These are phyloP conservation scores for Campylorhamphus procurvoides DNA, from an alignment of 2,113 vertebrate species.

Conservation along the genomic window DNA sequence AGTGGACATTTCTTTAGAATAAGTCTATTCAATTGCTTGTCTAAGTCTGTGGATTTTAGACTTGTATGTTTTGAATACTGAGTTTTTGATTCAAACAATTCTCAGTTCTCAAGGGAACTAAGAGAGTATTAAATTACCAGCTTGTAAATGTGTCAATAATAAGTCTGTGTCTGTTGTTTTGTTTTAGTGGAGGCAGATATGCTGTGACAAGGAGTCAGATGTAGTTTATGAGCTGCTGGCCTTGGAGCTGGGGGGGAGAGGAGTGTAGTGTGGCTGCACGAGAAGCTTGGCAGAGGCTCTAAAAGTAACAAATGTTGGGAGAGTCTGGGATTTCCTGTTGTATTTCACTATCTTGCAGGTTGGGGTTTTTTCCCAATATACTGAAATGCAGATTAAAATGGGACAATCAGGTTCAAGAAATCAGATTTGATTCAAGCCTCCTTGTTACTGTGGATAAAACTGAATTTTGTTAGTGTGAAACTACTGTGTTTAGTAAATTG, in stretches of 20 bases:
- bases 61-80: neutral
- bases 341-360: neutral
- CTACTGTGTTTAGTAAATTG: neutral
- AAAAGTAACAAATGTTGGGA: neutral
- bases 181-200: neutral
- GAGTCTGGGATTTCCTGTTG: neutral
- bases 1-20: neutral
- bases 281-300: neutral
- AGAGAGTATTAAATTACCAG: neutral
- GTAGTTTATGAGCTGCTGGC: neutral
- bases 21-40: neutral
- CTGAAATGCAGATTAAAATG: neutral
- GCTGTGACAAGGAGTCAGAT: accelerated
- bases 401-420: neutral
- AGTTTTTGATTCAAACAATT: neutral
- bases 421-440: neutral
- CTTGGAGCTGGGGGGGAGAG: neutral
- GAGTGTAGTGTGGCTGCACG: accelerated
- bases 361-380: accelerated
- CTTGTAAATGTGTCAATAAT: neutral
- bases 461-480: neutral
- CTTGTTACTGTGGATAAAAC: neutral
- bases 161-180: neutral
- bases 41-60: neutral
- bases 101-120: neutral